These are phyloP conservation scores for Acanthacorydalis orientalis DNA, from an alignment of 2,888 invertebrate genomes.

Conservation along the genomic window DNA sequence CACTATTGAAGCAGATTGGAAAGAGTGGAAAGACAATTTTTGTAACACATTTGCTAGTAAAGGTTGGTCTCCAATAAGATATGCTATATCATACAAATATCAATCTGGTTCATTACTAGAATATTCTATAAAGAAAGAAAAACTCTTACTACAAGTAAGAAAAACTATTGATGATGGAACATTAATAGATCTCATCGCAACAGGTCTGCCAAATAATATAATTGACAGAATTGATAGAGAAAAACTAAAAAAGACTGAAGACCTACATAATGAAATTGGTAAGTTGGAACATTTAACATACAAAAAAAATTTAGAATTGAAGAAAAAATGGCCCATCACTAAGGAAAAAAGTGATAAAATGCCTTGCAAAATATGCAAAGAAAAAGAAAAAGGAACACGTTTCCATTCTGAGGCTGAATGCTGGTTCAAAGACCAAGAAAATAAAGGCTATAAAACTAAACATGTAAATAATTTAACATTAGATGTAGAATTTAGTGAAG, in stretches of 20 bases:
- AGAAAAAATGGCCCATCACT: too few relatives aligned
- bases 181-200: constrained; percentile 16
- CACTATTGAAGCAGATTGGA: constrained; percentile 12
- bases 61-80: constrained; percentile 13
- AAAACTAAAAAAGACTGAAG: constrained; percentile 13
- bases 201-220: constrained; percentile 15
- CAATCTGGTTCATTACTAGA: constrained; percentile 13
- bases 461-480: constrained; percentile 11
- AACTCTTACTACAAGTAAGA: constrained; percentile 11
- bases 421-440: constrained; percentile 1
- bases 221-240: constrained; percentile 16
- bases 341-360: background rate
- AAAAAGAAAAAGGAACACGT: constrained; percentile 4
- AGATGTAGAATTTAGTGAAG: constrained; percentile 10
- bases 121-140: constrained; percentile 12
- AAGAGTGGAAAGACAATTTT: constrained; percentile 14
- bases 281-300: constrained; percentile 14
- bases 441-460: constrained; percentile 3
- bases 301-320: constrained; percentile 9
- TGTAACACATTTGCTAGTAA: constrained; percentile 14
- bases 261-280: constrained; percentile 11
- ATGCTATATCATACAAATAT: constrained; percentile 13
- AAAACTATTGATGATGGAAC: constrained; percentile 12
- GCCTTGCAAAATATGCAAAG: constrained; percentile 6
- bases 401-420: constrained; percentile 3